A percentile compares a stretch with the other conserved stretches of the same genome.
phyloP scores from a whole-genome alignment of 1,140 invertebrate genomes.

The Megalonaias nervosa region DNA sequence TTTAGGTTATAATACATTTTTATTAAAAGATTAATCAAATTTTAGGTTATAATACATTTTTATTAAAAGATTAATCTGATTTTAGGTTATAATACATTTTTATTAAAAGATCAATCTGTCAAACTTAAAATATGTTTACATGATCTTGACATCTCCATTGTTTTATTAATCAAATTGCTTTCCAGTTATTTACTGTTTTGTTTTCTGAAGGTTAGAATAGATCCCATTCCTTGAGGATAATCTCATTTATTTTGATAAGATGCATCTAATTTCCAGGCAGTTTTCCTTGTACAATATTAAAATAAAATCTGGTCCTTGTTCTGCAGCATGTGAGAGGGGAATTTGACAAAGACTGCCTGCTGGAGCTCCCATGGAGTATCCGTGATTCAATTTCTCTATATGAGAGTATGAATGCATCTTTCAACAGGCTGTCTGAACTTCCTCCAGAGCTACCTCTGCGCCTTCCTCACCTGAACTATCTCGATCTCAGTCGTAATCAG shows the following conservation, averaged over 20 bases:
- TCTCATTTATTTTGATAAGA: background rate
- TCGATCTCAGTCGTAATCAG: conserved; percentile 69
- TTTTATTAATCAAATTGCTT: background rate
- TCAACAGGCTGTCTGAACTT: conserved; percentile 64
- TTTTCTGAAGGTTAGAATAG: background rate
- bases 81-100: background rate
- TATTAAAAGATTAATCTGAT: background rate
- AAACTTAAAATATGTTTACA: background rate
- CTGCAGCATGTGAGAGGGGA: conserved; percentile 64
- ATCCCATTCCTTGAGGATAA: background rate
- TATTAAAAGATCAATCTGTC: background rate
- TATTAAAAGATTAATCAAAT: background rate
- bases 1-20: background rate
- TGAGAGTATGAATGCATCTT: conserved; percentile 64
- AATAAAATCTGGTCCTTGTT: conserved; percentile 23
- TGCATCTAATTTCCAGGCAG: background rate
- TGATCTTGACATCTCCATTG: background rate
- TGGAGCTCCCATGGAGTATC: conserved; percentile 63
- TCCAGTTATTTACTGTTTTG: background rate
- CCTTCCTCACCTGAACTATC: conserved; percentile 66
- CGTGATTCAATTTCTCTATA: conserved; percentile 63
- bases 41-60: background rate
- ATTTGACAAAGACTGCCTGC: conserved; percentile 51
- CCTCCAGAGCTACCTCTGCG: conserved; percentile 67
- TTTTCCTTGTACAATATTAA: background rate